Base-by-base conservation (phyloP, 2,888 invertebrate species). In the Amblyjoppa fuscipennis region DNA sequence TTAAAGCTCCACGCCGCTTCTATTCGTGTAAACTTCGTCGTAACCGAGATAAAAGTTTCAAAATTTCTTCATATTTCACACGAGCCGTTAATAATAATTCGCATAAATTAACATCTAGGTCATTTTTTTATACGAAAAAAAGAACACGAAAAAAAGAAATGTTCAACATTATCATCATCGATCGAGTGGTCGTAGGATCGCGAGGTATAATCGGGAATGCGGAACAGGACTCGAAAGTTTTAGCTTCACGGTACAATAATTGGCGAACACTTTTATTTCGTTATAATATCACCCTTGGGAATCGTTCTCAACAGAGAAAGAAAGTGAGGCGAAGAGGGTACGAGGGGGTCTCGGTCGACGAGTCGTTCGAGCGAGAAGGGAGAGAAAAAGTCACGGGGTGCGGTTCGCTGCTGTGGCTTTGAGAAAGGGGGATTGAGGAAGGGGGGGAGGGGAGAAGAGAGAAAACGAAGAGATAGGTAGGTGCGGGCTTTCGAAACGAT, bases 401-500 rank as follows among this genome's bases (percentile, higher is more conserved):
- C 16, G 76, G 84, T 75, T 85, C 76, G 81, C 45, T 45, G 61
- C 59, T 38, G 73, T 81, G 81, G 73, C 51, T 78, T 74, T 45
- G 74, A 31, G 49, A 51, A 59, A 20, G 61, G 49, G 53, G 31
- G 41, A 11, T 2, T 9, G 2, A 20, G 20, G 20, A 20, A 20
- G 71, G 66, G 45, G 53, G 38, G 59, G 66, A 16, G 64, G 38
- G 71, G 71, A 49, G 51, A 28, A 20, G 49, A n/a, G 56, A 34
- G 82, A 78, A 70, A 51, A 79, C 68, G 75, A 85, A 84, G 71
- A 85, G 86, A 69, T 74, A 69, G 81, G 85, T 79, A 34, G 66
- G 84, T 87, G 87, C 81, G 87, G 88, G 90, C 90, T 90, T 90
- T 92, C 87, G 90, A 90, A 93, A 93, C 93, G 93, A 93, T 93